Conservation (phyloP, 2,888 invertebrate species). For the Desoria tigrina region DNA sequence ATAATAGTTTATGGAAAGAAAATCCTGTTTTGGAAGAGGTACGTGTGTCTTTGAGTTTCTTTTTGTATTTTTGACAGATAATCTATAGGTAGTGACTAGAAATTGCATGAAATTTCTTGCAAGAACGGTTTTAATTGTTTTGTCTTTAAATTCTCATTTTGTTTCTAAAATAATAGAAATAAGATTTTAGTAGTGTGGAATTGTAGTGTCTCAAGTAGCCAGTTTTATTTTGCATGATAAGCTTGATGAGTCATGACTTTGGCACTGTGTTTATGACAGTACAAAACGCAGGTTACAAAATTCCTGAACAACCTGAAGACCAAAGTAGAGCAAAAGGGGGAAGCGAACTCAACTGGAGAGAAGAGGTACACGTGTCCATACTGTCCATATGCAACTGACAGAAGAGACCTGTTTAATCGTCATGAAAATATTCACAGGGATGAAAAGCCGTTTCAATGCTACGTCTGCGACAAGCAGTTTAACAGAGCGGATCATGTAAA, state of each 20-base stretch:
- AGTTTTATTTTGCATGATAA: neutral
- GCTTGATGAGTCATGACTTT: constrained; percentile 11
- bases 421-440: constrained; percentile 92
- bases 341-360: constrained; percentile 47
- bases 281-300: constrained; percentile 61
- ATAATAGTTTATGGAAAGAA: constrained; percentile 63
- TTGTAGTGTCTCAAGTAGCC: constrained; percentile 6
- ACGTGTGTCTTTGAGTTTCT: neutral
- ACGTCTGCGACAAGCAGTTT: constrained; percentile 88
- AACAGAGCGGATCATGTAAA: constrained; percentile 93
- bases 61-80: too few species aligned
- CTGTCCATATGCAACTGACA: constrained; percentile 88
- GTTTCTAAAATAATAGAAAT: too few species aligned
- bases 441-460: constrained; percentile 91
- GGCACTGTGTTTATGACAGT: constrained; percentile 3
- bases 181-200: too few species aligned
- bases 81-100: too few species aligned
- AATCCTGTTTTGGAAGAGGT: constrained; percentile 73
- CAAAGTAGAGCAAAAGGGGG: constrained; percentile 61
- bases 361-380: constrained; percentile 78
- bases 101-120: too few species aligned
- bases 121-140: too few species aligned
- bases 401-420: constrained; percentile 84
- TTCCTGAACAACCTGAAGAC: constrained; percentile 69
- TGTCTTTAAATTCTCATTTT: constrained; percentile 3